Evolutionary conservation across 2,797 vertebrate species (phyloP).

Genomic region (Ptychadena robeensis): DNA sequence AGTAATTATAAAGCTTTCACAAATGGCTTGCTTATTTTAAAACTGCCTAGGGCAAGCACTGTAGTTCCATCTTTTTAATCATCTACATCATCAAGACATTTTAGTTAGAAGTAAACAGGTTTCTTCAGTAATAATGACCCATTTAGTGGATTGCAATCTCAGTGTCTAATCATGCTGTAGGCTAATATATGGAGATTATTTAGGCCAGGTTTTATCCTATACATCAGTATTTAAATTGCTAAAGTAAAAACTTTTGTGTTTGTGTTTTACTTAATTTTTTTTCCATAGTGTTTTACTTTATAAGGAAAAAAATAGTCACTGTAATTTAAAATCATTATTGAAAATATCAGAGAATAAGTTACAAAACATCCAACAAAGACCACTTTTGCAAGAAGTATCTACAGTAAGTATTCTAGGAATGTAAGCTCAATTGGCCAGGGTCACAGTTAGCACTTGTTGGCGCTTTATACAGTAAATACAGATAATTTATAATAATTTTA

Average conservation of each 20-base stretch:
- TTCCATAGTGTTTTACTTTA: no score
- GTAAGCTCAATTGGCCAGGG: no score
- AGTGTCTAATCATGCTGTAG: conserved; percentile 32
- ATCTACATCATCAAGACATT: conserved; percentile 5
- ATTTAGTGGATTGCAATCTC: conserved; percentile 18
- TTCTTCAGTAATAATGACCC: conserved; percentile 24
- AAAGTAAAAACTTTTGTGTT: no score
- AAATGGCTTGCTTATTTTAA: conserved; percentile 46
- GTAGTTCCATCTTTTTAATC: conserved; percentile 31
- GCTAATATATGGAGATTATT: conserved; percentile 14
- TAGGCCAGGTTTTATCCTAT: neutral
- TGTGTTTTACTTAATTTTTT: no score
- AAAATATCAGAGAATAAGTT: neutral
- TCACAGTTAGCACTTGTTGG: no score
- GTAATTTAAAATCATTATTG: no score
- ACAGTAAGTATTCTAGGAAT: no score
- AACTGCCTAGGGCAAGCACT: conserved; percentile 16
- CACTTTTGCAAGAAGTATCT: neutral
- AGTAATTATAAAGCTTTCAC: conserved; percentile 53
- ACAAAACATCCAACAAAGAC: neutral
- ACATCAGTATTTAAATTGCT: neutral
- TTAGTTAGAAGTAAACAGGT: conserved; percentile 15
- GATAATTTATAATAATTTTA: no score
- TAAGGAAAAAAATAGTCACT: no score
- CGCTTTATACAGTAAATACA: no score